Base-by-base conservation (phyloP, 1,140 invertebrate species). In the Drosophila guanche region DNA sequence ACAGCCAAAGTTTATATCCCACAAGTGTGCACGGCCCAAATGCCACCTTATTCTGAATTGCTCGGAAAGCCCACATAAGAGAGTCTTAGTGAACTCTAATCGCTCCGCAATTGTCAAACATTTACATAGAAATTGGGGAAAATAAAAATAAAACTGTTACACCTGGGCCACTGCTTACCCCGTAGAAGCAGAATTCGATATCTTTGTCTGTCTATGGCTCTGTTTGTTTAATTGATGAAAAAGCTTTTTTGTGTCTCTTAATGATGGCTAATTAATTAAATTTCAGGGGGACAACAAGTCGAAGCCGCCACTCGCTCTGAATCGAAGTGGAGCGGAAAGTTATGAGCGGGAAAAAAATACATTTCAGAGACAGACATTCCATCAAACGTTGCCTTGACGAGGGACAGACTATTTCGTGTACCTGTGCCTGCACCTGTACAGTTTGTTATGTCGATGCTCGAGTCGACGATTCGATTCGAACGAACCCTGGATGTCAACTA, bases 401-500 rank as follows among this genome's bases (percentile, higher is more conserved):
- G 74, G 50, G 50, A 69, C 46, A 48, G 12, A 43, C 40, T 50
- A 29, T 62, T 23, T 55, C 69, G 69, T 72, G 57, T 50, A 45
- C 43, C 50, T 55, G 68, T 54, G 48, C 60, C 62, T 72, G 57
- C 43, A 45, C 43, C 50, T 55, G 68, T 54, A 54, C 60, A 66
- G 81, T 86, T 85, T 85, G 80, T 85, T 85, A 85, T 86, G 80
- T 85, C 80, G 81, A 77, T 77, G 59, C 45, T 23, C 57, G 58
- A 20, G 45, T 16, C 57, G 58, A n/a, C 47, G 54, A 76, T 60
- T 47, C 54, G 55, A 20, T 20, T 20, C 16, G 16, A 20, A 20
- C 16, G 16, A 59, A 60, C 33, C 62, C 58, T 43, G 63, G 65
- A 48, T 66, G 67, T 70, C 65, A 69, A 50, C 67, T 68, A 41